Base-by-base conservation (phyloP, 2,113 vertebrate genomes). In the Trematocara unimaculatum region DNA sequence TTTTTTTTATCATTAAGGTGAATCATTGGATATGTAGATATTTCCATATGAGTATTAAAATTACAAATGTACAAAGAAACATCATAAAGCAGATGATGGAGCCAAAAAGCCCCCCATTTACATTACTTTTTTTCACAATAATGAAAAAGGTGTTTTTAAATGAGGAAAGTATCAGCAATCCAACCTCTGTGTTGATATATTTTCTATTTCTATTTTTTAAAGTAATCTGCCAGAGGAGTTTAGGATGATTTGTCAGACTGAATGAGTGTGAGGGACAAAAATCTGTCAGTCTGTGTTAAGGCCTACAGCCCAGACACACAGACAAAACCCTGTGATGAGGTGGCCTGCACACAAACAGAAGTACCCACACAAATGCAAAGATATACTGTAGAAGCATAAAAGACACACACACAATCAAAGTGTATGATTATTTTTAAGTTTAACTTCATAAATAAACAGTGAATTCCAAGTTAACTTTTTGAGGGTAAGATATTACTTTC, bases 201-300 rank as follows among this genome's bases (percentile, higher is more conserved):
- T 89, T 80, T 55, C 8, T 58, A 42, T 29, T 18, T 60, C n/a
- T 12, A 18, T 33, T 3, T 72, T 83, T 51, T 4, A 2, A 4
- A 49, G 5, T 4, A 4, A n/a, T 49, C 33, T 83, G 85, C 49
- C 33, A 2, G 10, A 38, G 5, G 47, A 81, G 87, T 45, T 84
- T 9, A 26, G 58, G 58, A 38, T 33, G 89, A 89, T 87, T 84
- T 91, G 91, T 92, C 87, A 86, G 54, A 83, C 47, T 9, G 53
- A 54, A 86, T 89, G 83, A 91, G 2, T n/a, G 67, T 80, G 67
- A 64, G 83, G n/a, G 78, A 84, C 47, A 67, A 70, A 87, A 79
- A 86, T 56, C 64, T 87, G 91, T 84, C 87, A 8, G 60, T 81
- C 15, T 4, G 8, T 81, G 82, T 78, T 83, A 86, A 17, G 7